phyloP scores from a whole-genome alignment of 2,797 vertebrate species.

The Arnoldichthys spilopterus region DNA sequence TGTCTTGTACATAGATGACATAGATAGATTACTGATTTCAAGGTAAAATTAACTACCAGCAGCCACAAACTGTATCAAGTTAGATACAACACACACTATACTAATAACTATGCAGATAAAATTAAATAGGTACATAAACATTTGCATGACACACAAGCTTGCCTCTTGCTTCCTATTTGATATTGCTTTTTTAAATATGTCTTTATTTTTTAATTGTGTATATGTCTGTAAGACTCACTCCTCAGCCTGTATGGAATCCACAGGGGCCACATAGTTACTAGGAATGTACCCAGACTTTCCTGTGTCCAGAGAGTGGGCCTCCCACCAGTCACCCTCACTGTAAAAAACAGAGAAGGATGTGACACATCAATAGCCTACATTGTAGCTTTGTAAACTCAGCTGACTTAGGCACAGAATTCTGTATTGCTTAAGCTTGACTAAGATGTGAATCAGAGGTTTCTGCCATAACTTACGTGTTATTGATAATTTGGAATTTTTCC shows the following conservation, averaged over 20 bases:
- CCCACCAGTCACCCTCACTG: conserved; percentile 99
- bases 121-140: no score
- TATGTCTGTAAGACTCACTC: conserved; percentile 81
- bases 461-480: conserved; percentile 86
- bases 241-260: conserved; percentile 96
- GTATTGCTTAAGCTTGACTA: background rate
- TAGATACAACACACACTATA: no score
- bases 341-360: conserved; percentile 34
- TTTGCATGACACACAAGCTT: no score
- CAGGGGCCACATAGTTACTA: conserved; percentile 96
- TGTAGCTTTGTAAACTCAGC: background rate
- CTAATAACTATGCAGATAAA: no score
- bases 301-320: conserved; percentile 91
- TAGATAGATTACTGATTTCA: no score
- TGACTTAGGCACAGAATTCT: background rate
- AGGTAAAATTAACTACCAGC: no score
- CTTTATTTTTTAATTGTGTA: conserved; percentile 14
- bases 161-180: no score
- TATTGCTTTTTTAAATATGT: no score
- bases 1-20: no score
- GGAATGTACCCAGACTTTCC: conserved; percentile 92
- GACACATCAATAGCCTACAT: background rate
- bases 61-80: no score
- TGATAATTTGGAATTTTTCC: conserved; percentile 97
- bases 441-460: background rate